These are phyloP conservation scores for Chaitophorus viminalis DNA, from an alignment of 2,888 invertebrate genomes.

Conservation along the genomic window DNA sequence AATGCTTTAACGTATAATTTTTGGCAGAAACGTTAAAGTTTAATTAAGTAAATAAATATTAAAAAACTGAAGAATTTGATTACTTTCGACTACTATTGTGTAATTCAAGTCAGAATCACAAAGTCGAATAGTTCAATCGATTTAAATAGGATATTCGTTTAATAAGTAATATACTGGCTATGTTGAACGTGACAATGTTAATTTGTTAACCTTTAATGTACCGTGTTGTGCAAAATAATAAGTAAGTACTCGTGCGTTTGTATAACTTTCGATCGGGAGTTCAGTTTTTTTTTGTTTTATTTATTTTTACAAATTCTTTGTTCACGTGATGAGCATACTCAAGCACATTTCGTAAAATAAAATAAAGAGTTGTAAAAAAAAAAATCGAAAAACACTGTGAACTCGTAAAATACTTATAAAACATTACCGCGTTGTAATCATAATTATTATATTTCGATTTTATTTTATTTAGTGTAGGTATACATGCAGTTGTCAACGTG, in stretches of 20 bases:
- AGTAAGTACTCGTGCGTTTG: not conserved
- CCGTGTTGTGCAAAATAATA: not conserved
- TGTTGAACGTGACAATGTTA: too few species aligned
- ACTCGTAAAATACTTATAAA: not conserved
- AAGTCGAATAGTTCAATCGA: too few species aligned
- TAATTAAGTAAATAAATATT: conserved; percentile 29
- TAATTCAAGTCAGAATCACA: too few species aligned
- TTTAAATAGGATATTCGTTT: not conserved
- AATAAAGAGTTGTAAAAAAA: not conserved
- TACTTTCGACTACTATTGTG: not conserved
- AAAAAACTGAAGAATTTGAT: not conserved
- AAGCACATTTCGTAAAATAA: not conserved
- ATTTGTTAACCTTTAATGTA: too few species aligned
- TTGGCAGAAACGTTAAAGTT: conserved; percentile 32
- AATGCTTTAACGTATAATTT: conserved; percentile 6
- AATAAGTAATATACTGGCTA: too few species aligned
- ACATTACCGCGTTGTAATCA: not conserved
- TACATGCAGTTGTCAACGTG: not conserved
- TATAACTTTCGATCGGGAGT: not conserved
- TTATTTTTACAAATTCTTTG: not conserved
- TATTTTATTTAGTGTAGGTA: not conserved
- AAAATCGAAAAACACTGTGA: not conserved
- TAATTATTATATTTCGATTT: not conserved
- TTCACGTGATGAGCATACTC: not conserved
- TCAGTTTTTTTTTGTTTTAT: too few species aligned